Percentiles rank a stretch among this genome's conserved stretches.
These are phyloP conservation scores for Fregetta grallaria DNA, from an alignment of 2,113 vertebrate species.

Conservation along the genomic window DNA sequence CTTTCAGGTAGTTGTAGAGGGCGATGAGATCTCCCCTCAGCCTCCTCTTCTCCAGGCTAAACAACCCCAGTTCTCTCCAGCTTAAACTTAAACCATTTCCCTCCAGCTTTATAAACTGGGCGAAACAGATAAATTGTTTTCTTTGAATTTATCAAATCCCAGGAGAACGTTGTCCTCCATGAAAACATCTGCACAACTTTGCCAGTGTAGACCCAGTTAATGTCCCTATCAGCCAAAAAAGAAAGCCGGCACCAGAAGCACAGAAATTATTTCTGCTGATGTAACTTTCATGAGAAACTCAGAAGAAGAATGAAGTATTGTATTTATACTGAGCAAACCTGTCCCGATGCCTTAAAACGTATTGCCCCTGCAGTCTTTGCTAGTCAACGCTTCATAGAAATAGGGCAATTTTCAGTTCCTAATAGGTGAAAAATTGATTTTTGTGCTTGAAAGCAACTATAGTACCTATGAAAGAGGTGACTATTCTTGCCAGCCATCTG, in stretches of 20 bases:
- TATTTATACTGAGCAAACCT: neutral
- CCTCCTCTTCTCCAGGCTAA: too few relatives aligned
- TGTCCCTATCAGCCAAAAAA: neutral
- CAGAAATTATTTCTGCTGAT: neutral
- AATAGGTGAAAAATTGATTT: neutral
- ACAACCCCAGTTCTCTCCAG: too few relatives aligned
- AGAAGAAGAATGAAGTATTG: neutral
- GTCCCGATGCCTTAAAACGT: neutral
- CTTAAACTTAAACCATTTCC: neutral
- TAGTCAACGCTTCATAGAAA: neutral
- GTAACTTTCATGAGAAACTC: neutral
- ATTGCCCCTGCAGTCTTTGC: neutral
- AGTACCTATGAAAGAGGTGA: neutral
- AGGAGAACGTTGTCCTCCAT: neutral
- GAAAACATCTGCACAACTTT: neutral
- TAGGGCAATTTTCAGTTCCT: neutral
- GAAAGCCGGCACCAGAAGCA: neutral
- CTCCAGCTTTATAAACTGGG: neutral
- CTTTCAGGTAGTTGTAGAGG: too few relatives aligned
- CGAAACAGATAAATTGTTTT: neutral
- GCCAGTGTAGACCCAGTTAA: neutral
- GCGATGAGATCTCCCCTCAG: too few relatives aligned
- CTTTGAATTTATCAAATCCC: neutral
- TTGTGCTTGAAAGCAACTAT: neutral
- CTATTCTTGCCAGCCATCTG: neutral